Evolutionary conservation across 2,888 invertebrate species (phyloP).

Genomic region (Leptura quadrifasciata): DNA sequence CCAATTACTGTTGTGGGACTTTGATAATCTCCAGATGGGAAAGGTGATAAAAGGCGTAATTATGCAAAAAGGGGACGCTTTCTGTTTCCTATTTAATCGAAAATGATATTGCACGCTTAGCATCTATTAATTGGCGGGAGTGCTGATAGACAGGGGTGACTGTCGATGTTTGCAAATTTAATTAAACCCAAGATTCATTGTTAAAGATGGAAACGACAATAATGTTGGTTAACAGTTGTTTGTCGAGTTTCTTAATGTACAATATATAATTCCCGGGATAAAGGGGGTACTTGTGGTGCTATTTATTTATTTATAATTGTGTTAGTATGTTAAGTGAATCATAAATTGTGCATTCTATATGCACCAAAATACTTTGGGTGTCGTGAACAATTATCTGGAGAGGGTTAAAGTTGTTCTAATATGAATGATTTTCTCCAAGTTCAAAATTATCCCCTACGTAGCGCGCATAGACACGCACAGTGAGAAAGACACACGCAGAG

Average conservation of each 20-base stretch:
- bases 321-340: too few relatives aligned
- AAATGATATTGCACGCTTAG: neutral
- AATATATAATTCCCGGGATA: too few relatives aligned
- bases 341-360: too few relatives aligned
- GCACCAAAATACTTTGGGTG: too few relatives aligned
- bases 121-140: neutral
- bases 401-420: too few relatives aligned
- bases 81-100: neutral
- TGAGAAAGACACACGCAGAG: too few relatives aligned
- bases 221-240: neutral
- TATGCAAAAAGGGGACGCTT: neutral
- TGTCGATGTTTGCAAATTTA: neutral
- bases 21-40: neutral
- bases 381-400: too few relatives aligned
- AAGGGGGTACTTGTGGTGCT: too few relatives aligned
- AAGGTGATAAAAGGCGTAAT: neutral
- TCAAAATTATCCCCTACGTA: too few relatives aligned
- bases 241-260: neutral
- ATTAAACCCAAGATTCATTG: neutral
- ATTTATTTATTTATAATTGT: too few relatives aligned
- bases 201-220: neutral
- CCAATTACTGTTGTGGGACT: conserved; percentile 6
- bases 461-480: too few relatives aligned
- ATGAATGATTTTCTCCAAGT: too few relatives aligned
- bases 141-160: neutral